phyloP scores from a whole-genome alignment of 2,888 invertebrate species.

The Tenthredo livida region DNA sequence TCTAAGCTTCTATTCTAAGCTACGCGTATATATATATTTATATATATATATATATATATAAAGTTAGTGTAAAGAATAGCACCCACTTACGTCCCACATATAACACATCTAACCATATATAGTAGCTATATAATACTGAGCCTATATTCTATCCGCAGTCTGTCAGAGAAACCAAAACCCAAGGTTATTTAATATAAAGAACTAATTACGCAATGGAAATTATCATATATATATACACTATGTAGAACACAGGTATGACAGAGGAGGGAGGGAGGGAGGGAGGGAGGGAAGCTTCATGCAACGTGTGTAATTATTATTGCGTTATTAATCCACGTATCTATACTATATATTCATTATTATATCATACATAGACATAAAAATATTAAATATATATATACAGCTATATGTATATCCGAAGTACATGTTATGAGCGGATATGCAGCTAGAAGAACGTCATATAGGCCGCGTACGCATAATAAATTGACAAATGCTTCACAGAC shows the following conservation, averaged over 20 bases:
- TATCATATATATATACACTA: not conserved
- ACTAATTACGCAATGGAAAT: not conserved
- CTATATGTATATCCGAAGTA: not conserved
- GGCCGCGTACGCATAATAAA: not conserved
- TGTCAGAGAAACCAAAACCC: constrained; percentile 17
- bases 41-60: too few relatives aligned
- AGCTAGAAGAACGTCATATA: constrained; percentile 1
- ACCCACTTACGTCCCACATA: not conserved
- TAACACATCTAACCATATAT: not conserved
- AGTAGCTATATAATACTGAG: not conserved
- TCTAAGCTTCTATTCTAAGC: not conserved
- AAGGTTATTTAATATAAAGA: not conserved
- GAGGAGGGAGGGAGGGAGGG: not conserved
- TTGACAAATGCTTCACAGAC: not conserved
- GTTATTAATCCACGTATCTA: not conserved
- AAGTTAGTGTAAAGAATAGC: not conserved
- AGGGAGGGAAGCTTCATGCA: not conserved
- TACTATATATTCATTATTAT: constrained; percentile 1
- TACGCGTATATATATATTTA: not conserved
- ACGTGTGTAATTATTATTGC: not conserved
- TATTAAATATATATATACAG: not conserved
- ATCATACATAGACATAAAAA: not conserved
- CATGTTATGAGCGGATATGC: not conserved
- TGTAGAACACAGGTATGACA: not conserved
- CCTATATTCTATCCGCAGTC: not conserved